Evolutionary conservation across 2,888 invertebrate genomes (phyloP).

Genomic region (Dorcus hopei): DNA sequence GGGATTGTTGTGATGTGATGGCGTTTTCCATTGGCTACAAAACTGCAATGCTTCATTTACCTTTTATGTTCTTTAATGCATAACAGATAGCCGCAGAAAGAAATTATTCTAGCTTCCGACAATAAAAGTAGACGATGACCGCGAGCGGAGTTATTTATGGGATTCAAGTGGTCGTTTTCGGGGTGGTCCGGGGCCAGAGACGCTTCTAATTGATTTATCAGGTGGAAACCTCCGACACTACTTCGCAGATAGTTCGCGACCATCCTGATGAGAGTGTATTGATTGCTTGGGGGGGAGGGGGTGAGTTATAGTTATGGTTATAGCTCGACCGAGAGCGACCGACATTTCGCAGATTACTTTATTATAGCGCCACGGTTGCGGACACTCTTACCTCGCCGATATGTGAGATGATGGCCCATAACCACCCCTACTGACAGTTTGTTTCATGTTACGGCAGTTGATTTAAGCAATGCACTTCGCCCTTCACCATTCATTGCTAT

Average conservation of each 20-base stretch:
- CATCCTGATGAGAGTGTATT: slow-evolving; percentile 35
- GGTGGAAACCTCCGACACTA: slow-evolving; percentile 43
- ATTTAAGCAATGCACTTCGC: slow-evolving; percentile 45
- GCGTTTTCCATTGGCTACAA: slow-evolving; percentile 43
- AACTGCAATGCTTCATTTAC: slow-evolving; percentile 47
- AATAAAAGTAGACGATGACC: slow-evolving; percentile 39
- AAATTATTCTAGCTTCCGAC: slow-evolving; percentile 27
- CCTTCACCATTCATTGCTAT: slow-evolving; percentile 41
- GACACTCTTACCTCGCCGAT: slow-evolving; percentile 46
- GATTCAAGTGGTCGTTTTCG: slow-evolving; percentile 30
- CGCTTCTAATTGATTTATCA: slow-evolving; percentile 46
- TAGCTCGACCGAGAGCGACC: slow-evolving; percentile 42
- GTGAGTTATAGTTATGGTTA: slow-evolving; percentile 52
- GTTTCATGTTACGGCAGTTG: slow-evolving; percentile 46
- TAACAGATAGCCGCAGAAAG: slow-evolving; percentile 28
- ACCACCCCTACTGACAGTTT: slow-evolving; percentile 47
- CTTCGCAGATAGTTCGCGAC: slow-evolving; percentile 38
- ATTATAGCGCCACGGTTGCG: slow-evolving; percentile 45
- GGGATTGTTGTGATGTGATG: background rate
- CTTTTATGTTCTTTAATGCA: slow-evolving; percentile 41
- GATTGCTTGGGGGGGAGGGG: slow-evolving; percentile 32
- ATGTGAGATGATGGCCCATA: slow-evolving; percentile 48
- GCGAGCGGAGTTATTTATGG: slow-evolving; percentile 36
- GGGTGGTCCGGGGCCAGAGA: slow-evolving; percentile 17
- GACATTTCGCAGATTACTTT: slow-evolving; percentile 49